A percentile compares a stretch with the other conserved stretches of the same genome.
Evolutionary conservation across 2,113 vertebrate genomes (phyloP).

Genomic region (mouse (Mus musculus)): GRCm39 chr1:104967001-104967500

Average conservation of each 20-base stretch:
- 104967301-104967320: neutral
- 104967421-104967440: neutral
- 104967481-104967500: neutral
- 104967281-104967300: neutral
- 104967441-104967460: neutral
- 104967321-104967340: rapidly evolving
- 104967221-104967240: no score
- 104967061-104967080: neutral
- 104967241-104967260: rapidly evolving
- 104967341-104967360: rapidly evolving
- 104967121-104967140: neutral
- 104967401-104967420: neutral
- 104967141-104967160: no score
- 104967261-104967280: neutral
- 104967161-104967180: neutral
- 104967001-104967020: neutral
- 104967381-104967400: neutral
- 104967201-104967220: no score
- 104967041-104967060: neutral
- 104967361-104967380: neutral
- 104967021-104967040: neutral
- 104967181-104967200: neutral
- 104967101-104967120: neutral
- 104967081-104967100: neutral
- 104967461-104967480: neutral